A percentile compares a stretch with the other conserved stretches of the same genome.
phyloP scores from a whole-genome alignment of 2,113 vertebrate species.

The Nyctibius bracteatus region DNA sequence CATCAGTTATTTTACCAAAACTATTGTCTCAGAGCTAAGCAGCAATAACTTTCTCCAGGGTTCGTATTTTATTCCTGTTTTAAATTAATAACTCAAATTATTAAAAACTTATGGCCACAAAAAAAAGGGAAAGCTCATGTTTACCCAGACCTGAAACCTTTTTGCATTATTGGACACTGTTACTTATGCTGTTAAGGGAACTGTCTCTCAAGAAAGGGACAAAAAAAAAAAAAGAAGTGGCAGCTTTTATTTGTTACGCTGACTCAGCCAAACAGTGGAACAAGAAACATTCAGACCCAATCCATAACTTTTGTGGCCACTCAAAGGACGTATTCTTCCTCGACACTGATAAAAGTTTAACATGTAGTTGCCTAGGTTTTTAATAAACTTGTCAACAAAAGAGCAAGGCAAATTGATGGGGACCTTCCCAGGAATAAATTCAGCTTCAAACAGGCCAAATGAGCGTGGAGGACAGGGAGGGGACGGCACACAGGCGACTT shows the following conservation, averaged over 20 bases:
- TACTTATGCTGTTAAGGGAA: background rate
- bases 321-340: slow-evolving; percentile 60
- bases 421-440: slow-evolving; percentile 71
- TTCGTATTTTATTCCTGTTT: slow-evolving; percentile 6
- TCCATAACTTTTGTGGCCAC: slow-evolving; percentile 58
- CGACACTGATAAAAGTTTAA: slow-evolving; percentile 75
- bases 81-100: slow-evolving; percentile 36
- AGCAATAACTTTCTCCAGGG: background rate
- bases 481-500: background rate
- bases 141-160: background rate
- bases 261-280: slow-evolving; percentile 39
- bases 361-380: slow-evolving; percentile 68
- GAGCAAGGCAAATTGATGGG: slow-evolving; percentile 76
- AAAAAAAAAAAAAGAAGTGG: background rate
- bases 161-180: background rate
- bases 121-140: background rate
- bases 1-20: background rate
- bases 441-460: slow-evolving; percentile 54
- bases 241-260: slow-evolving; percentile 32
- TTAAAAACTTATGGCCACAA: background rate
- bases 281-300: slow-evolving; percentile 30
- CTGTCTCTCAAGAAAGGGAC: background rate
- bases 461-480: slow-evolving; percentile 36
- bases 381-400: slow-evolving; percentile 84
- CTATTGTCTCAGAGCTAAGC: background rate